Percentiles rank a stretch among this genome's conserved stretches.
Evolutionary conservation across 2,797 vertebrate species (phyloP).

Genomic region (Diplodus puntazzo): DNA sequence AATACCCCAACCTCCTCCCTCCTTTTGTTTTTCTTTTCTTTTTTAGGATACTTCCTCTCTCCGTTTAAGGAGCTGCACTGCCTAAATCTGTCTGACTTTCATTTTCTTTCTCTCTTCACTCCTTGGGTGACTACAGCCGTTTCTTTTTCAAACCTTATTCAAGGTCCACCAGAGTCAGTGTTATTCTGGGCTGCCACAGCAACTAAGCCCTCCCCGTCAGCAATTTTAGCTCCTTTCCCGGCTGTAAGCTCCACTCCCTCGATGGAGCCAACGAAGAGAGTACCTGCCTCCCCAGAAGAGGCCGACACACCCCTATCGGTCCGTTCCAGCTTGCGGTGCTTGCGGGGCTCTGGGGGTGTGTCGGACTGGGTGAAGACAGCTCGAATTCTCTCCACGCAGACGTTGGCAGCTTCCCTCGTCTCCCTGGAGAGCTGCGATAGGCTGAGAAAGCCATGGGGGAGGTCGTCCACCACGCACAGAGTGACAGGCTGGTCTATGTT

Average conservation of each 20-base stretch:
- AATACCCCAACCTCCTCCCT: background rate
- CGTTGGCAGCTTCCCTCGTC: constrained; percentile 87
- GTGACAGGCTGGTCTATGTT: constrained; percentile 87
- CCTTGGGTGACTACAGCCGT: constrained; percentile 24
- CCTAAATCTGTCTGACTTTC: constrained; percentile 58
- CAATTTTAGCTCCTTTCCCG: constrained; percentile 47
- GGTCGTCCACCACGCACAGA: constrained; percentile 91
- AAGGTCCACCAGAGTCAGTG: constrained; percentile 72
- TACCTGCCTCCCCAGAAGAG: constrained; percentile 49
- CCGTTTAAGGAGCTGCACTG: constrained; percentile 30
- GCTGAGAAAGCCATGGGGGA: constrained; percentile 95
- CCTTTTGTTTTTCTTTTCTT: background rate
- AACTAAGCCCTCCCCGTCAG: constrained; percentile 59
- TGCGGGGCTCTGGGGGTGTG: constrained; percentile 76
- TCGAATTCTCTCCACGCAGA: constrained; percentile 90
- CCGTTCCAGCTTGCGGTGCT: constrained; percentile 88
- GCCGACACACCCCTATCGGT: constrained; percentile 66
- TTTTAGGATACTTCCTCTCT: constrained; percentile 21
- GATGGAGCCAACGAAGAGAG: constrained; percentile 56
- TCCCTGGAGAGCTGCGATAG: constrained; percentile 90
- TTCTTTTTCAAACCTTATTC: constrained; percentile 46
- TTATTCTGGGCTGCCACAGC: constrained; percentile 71
- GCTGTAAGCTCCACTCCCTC: constrained; percentile 57
- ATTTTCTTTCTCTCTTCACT: constrained; percentile 46
- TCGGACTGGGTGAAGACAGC: constrained; percentile 81